Evolutionary conservation across 2,888 invertebrate species (phyloP).

Genomic region (Rhopalosiphum nymphaeae): DNA sequence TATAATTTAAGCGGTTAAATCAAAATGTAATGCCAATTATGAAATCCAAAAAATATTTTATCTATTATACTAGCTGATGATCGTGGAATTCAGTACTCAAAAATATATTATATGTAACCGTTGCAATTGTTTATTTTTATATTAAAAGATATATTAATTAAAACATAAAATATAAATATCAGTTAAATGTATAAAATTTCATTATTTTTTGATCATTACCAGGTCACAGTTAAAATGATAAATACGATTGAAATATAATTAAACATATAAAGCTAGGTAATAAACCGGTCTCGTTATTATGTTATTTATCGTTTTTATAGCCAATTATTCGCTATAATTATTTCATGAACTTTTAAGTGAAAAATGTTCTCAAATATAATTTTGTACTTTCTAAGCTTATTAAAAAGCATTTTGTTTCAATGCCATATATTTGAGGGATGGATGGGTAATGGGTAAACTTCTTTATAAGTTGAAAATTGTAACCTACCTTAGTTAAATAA

Average conservation of each 20-base stretch:
- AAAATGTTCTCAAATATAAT: not conserved
- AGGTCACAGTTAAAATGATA: not conserved
- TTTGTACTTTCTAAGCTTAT: not conserved
- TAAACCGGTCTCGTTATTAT: not conserved
- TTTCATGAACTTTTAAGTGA: not conserved
- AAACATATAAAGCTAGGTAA: not conserved
- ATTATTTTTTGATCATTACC: not conserved
- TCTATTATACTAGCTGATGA: not conserved
- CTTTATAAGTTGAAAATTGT: no score
- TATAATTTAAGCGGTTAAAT: not conserved
- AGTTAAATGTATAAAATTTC: not conserved
- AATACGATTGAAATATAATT: not conserved
- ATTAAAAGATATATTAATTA: not conserved
- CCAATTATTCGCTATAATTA: not conserved
- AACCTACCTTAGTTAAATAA: no score
- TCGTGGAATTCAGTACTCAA: not conserved
- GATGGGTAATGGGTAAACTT: not conserved
- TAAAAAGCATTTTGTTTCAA: not conserved
- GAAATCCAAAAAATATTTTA: not conserved
- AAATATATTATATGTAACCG: not conserved
- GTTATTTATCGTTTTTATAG: not conserved
- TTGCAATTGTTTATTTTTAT: not conserved
- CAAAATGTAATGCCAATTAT: not conserved
- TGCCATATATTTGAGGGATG: not conserved
- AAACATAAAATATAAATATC: not conserved